Percentiles rank a stretch among this genome's conserved stretches.
phyloP scores from a whole-genome alignment of 2,113 vertebrate genomes.

The Mormyrus iriodes region DNA sequence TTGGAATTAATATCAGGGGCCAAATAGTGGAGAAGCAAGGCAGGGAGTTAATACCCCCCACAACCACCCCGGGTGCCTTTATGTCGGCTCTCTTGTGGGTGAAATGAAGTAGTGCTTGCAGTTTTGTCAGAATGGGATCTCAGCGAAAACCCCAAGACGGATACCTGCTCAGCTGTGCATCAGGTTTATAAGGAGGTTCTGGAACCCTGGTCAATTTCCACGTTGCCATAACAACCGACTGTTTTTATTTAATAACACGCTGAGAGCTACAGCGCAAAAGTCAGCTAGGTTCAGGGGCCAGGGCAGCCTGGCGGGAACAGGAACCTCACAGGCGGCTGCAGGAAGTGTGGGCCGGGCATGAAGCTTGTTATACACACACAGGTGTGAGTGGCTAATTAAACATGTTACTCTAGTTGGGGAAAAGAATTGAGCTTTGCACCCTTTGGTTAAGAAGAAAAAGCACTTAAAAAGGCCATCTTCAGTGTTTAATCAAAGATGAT shows the following conservation, averaged over 20 bases:
- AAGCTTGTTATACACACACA: not conserved
- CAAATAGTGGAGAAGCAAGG: not conserved
- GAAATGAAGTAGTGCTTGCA: conserved; percentile 21
- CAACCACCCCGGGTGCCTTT: conserved; percentile 5
- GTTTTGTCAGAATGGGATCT: conserved; percentile 19
- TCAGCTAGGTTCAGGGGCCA: not conserved
- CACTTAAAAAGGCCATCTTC: not conserved
- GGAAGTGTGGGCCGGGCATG: not conserved
- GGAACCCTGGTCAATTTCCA: not conserved
- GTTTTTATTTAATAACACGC: not conserved
- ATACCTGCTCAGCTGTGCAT: conserved; percentile 5
- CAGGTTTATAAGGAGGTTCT: not conserved
- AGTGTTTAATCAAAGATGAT: conserved; percentile 8
- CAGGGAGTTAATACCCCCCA: not conserved
- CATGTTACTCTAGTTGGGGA: not conserved
- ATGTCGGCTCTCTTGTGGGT: conserved; percentile 20
- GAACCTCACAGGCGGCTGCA: not conserved
- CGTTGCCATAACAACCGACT: not conserved
- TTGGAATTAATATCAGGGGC: conserved; percentile 11
- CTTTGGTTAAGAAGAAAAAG: not conserved
- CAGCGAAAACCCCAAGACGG: not conserved
- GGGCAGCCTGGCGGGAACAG: not conserved
- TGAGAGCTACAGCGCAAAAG: not conserved
- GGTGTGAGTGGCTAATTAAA: not conserved
- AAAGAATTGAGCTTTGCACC: not conserved